These are phyloP conservation scores for Hormaphis cornu DNA, from an alignment of 1,140 invertebrate genomes.

Conservation along the genomic window DNA sequence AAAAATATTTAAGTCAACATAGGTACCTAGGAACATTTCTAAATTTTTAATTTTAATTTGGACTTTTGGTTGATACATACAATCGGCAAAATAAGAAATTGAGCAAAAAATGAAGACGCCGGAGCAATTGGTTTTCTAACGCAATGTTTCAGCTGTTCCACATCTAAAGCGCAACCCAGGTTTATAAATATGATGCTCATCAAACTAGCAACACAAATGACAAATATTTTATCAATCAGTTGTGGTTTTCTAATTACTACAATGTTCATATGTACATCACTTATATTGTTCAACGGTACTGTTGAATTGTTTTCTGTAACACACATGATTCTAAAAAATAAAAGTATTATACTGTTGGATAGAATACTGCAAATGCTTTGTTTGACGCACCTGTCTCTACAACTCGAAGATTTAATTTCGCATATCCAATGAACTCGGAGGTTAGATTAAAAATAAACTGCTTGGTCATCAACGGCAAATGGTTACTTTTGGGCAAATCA, in stretches of 20 bases:
- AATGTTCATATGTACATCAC: constrained; percentile 44
- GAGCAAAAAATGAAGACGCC: constrained; percentile 67
- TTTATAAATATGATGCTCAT: constrained; percentile 83
- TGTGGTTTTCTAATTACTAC: constrained; percentile 54
- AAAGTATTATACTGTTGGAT: background rate
- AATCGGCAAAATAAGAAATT: constrained; percentile 83
- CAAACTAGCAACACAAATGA: constrained; percentile 62
- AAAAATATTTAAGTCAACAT: constrained; percentile 36
- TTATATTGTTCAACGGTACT: background rate
- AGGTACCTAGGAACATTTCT: no score
- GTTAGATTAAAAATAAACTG: background rate
- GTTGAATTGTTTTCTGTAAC: constrained; percentile 5
- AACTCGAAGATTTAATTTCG: constrained; percentile 5
- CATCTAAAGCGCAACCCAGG: constrained; percentile 84
- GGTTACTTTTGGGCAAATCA: background rate
- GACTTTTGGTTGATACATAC: constrained; percentile 50
- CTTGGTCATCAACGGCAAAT: background rate
- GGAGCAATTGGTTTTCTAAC: constrained; percentile 72
- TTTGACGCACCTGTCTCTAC: background rate
- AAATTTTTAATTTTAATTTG: background rate
- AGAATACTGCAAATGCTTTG: background rate
- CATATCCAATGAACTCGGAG: background rate
- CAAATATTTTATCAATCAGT: constrained; percentile 65
- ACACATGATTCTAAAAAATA: background rate
- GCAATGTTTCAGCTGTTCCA: constrained; percentile 58